Base-by-base conservation (phyloP, 2,888 invertebrate genomes). In the Archips crataeganus region DNA sequence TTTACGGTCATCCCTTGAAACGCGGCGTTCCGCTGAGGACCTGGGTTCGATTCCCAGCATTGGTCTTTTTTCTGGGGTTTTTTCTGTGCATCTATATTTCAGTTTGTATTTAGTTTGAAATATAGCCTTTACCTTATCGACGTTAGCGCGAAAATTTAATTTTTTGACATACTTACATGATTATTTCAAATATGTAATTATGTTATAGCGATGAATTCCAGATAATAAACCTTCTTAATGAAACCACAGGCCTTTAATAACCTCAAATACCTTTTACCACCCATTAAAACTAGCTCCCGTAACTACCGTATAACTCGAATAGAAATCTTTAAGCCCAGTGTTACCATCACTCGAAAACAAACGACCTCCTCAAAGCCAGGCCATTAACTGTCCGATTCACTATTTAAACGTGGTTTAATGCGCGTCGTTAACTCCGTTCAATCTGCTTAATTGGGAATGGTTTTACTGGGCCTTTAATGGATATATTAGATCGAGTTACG, bases 391-490 rank as follows among this genome's bases (percentile, higher is more conserved):
- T 89, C 92, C 91, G 87, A 90, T 91, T 88, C 89, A 85, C 88
- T 90, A 88, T 90, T 91, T 90, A 90, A 91, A 87, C 87, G 85
- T 80, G 86, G 88, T 89, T 91, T 91, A 91, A 90, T 87, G 86
- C 80, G 79, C 79, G 87, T 87, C 90, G 89, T 88, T 89, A 90
- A 91, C 90, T 88, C 85, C 79, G 85, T 87, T 89, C 92, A 92
- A 92, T 92, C 92, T 91, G 92, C 90, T 92, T 92, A 92, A 92
- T 92, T 92, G 92, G 88, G 89, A 91, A 90, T 86, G 87, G 91
- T 88, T 85, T 84, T 83, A 85, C 85, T 84, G 83, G 85, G 81
- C 84, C 85, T 90, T 90, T 88, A 88, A 79, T 79, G 66, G 77
- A 70, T 77, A 77, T 79, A 77, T 73, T 75, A 74, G 72, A 69